These are phyloP conservation scores for Agriopis leucophaearia DNA, from an alignment of 2,888 invertebrate species.

Conservation along the genomic window DNA sequence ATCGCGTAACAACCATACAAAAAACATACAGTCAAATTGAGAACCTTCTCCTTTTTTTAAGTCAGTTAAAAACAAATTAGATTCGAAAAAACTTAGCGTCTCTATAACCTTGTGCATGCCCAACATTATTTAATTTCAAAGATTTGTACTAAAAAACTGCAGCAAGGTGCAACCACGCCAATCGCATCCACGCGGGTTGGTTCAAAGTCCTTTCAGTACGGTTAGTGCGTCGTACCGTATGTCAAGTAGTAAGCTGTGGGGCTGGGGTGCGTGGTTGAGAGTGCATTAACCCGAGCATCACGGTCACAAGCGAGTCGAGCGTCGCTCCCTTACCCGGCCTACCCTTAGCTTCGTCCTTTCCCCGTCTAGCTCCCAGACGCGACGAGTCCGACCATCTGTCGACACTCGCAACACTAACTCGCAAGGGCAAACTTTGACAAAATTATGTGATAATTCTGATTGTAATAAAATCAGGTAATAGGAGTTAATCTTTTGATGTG, in stretches of 20 bases:
- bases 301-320: conserved; percentile 52
- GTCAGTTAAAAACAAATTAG: too few relatives aligned
- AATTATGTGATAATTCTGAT: conserved; percentile 25
- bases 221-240: conserved; percentile 34
- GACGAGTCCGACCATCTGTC: conserved; percentile 48
- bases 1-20: too few relatives aligned
- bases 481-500: not conserved
- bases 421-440: conserved; percentile 39
- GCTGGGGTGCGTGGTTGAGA: conserved; percentile 47
- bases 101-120: not conserved
- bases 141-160: conserved; percentile 2
- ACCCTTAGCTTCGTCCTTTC: conserved; percentile 67
- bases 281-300: conserved; percentile 60
- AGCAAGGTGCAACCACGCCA: conserved; percentile 11
- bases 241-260: conserved; percentile 30
- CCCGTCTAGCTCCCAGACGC: conserved; percentile 57
- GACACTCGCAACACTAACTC: too few relatives aligned
- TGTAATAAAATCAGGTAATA: not conserved
- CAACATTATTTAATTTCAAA: conserved; percentile 1
- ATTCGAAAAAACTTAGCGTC: not conserved
- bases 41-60: too few relatives aligned
- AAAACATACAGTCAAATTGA: too few relatives aligned
- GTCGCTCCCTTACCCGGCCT: conserved; percentile 59
- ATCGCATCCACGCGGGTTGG: conserved; percentile 33
- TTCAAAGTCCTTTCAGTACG: conserved; percentile 40